A percentile compares a stretch with the other conserved stretches of the same genome.
phyloP scores from a whole-genome alignment of 2,113 vertebrate species.

The Labeo catla region DNA sequence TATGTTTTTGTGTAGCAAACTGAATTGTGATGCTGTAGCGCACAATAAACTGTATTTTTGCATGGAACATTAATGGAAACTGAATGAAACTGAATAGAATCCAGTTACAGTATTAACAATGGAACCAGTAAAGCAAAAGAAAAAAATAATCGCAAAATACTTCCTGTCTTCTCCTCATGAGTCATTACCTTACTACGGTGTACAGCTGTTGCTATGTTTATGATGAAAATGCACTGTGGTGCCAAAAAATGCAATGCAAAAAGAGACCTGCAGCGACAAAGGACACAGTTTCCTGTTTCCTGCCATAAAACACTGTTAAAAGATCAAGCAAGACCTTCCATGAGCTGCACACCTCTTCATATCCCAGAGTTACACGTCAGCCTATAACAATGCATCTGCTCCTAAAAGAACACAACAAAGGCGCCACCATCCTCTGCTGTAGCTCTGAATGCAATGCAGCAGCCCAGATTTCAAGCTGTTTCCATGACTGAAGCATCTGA shows the following conservation, averaged over 20 bases:
- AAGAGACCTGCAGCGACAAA: not conserved
- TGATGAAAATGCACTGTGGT: not conserved
- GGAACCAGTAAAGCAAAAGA: not conserved
- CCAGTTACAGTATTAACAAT: not conserved
- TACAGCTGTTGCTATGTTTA: not conserved
- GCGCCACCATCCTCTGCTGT: not conserved
- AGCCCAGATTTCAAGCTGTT: slow-evolving; percentile 20
- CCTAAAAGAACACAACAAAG: slow-evolving; percentile 17
- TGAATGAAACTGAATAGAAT: not conserved
- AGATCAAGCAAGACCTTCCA: not conserved
- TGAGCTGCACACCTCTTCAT: not conserved
- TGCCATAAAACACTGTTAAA: not conserved
- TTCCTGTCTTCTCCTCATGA: not conserved
- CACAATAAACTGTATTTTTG: not conserved
- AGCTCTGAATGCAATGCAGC: slow-evolving; percentile 13
- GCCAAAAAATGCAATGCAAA: not conserved
- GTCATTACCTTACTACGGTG: not conserved
- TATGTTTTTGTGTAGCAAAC: not conserved
- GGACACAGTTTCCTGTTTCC: not conserved
- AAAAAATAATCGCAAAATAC: not conserved
- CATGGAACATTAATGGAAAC: not conserved
- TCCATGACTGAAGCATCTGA: slow-evolving; percentile 7
- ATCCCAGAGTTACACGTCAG: slow-evolving; percentile 12
- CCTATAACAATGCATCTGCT: slow-evolving; percentile 23
- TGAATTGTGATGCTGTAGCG: not conserved